These are phyloP conservation scores for Pinctada fucata DNA, from an alignment of 2,888 invertebrate genomes.

Conservation along the genomic window DNA sequence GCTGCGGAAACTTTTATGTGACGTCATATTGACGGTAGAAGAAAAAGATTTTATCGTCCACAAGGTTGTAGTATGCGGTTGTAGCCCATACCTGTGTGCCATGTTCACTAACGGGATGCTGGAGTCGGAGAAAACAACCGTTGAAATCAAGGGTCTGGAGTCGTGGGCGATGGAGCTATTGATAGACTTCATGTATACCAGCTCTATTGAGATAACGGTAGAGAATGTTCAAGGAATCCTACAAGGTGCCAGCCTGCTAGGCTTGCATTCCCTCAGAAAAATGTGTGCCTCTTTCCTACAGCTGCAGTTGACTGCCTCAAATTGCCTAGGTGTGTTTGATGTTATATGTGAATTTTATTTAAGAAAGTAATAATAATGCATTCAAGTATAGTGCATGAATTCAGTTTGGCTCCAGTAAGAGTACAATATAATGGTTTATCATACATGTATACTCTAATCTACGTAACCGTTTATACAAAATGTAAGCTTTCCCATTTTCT, in stretches of 20 bases:
- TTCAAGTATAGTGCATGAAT: background rate
- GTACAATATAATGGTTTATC: too few relatives aligned
- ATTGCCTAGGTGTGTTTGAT: slow-evolving; percentile 69
- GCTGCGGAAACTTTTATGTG: slow-evolving; percentile 66
- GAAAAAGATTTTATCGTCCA: slow-evolving; percentile 70
- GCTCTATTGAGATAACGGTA: slow-evolving; percentile 70
- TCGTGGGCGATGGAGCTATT: slow-evolving; percentile 69
- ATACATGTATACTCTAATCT: too few relatives aligned
- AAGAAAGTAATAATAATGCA: background rate
- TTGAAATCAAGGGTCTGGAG: slow-evolving; percentile 72
- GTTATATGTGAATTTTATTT: background rate
- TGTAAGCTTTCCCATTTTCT: too few relatives aligned
- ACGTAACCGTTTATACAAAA: too few relatives aligned
- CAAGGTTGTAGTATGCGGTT: slow-evolving; percentile 72
- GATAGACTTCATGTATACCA: slow-evolving; percentile 74
- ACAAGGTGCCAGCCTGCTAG: slow-evolving; percentile 73
- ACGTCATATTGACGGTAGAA: slow-evolving; percentile 69
- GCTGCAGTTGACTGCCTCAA: slow-evolving; percentile 70
- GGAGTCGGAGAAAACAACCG: slow-evolving; percentile 68
- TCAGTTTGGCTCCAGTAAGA: background rate
- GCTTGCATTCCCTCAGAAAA: slow-evolving; percentile 65
- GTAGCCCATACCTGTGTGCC: slow-evolving; percentile 73
- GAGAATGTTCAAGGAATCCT: slow-evolving; percentile 73
- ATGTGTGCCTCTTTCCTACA: slow-evolving; percentile 73
- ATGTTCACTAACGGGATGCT: slow-evolving; percentile 76